Percentiles rank a stretch among this genome's conserved stretches.
phyloP scores from a whole-genome alignment of 2,888 invertebrate genomes.

The Drosophila dives region DNA sequence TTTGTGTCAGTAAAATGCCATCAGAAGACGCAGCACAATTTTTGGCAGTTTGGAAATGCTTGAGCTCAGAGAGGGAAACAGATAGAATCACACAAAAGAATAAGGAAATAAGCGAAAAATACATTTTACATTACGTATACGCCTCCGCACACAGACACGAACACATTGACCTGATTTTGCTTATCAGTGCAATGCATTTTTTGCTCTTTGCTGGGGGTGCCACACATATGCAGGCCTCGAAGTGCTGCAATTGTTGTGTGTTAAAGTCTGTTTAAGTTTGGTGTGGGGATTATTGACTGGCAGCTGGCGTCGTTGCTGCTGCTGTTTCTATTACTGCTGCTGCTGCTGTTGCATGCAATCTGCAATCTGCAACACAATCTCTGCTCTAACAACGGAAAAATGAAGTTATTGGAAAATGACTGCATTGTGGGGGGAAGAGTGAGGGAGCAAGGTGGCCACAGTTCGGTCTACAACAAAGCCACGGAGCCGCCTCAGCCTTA shows the following conservation, averaged over 20 bases:
- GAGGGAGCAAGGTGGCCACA: conserved; percentile 9
- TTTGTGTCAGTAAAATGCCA: not conserved
- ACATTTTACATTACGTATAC: conserved; percentile 54
- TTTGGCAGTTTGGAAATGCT: conserved; percentile 8
- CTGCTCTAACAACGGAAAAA: conserved; percentile 78
- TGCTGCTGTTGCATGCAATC: conserved; percentile 60
- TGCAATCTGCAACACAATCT: conserved; percentile 79
- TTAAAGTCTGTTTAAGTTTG: conserved; percentile 4
- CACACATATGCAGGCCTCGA: conserved; percentile 39
- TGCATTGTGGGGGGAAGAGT: conserved; percentile 43
- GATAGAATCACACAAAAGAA: conserved; percentile 50
- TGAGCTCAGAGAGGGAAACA: conserved; percentile 8
- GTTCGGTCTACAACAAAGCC: conserved; percentile 21
- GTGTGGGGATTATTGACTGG: conserved; percentile 42
- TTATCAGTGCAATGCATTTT: conserved; percentile 72
- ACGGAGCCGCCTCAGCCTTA: conserved; percentile 1
- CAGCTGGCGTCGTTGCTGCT: conserved; percentile 39
- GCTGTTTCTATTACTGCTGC: conserved; percentile 23
- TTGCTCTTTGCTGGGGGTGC: conserved; percentile 42
- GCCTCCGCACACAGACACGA: conserved; percentile 20
- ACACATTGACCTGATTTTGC: conserved; percentile 68
- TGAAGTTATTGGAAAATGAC: conserved; percentile 79
- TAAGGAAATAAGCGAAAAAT: conserved; percentile 34
- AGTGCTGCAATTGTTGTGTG: conserved; percentile 11
- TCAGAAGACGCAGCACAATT: not conserved